Conservation (phyloP, 1,140 invertebrate species). For the Sogatella furcifera region DNA sequence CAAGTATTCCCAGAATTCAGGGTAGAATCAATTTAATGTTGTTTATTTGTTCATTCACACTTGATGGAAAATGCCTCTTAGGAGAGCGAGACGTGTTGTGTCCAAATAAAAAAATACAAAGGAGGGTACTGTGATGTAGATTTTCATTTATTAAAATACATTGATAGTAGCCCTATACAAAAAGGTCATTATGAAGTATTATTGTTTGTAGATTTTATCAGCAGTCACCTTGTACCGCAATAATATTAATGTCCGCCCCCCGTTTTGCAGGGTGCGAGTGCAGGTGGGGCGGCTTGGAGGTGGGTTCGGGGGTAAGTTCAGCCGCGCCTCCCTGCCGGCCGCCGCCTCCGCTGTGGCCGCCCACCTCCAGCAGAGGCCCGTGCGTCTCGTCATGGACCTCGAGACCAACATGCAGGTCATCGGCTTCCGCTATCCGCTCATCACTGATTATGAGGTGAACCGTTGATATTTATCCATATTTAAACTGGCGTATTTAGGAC, state of each 20-base stretch:
- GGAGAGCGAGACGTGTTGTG: too few relatives aligned
- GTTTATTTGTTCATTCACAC: too few relatives aligned
- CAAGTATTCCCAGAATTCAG: too few relatives aligned
- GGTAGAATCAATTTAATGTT: too few relatives aligned
- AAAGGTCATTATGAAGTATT: too few relatives aligned
- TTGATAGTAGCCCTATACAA: too few relatives aligned
- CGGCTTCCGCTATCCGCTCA: slow-evolving; percentile 46
- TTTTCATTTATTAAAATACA: too few relatives aligned
- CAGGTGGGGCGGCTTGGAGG: slow-evolving; percentile 54
- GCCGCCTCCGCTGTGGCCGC: slow-evolving; percentile 50
- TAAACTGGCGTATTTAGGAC: not conserved
- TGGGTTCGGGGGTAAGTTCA: slow-evolving; percentile 55
- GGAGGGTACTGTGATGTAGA: too few relatives aligned
- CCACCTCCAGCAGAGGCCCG: slow-evolving; percentile 43
- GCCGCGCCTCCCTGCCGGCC: slow-evolving; percentile 38
- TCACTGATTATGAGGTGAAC: slow-evolving; percentile 48
- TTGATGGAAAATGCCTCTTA: too few relatives aligned
- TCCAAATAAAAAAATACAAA: too few relatives aligned
- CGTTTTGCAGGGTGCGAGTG: slow-evolving; percentile 42
- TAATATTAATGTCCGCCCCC: not conserved
- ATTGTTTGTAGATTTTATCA: too few relatives aligned
- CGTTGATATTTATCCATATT: not conserved
- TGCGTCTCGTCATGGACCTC: slow-evolving; percentile 48
- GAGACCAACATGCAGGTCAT: slow-evolving; percentile 51
- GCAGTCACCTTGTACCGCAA: too few relatives aligned